Evolutionary conservation across 2,113 vertebrate species (phyloP).

Genomic region (Lepisosteus osseus): DNA sequence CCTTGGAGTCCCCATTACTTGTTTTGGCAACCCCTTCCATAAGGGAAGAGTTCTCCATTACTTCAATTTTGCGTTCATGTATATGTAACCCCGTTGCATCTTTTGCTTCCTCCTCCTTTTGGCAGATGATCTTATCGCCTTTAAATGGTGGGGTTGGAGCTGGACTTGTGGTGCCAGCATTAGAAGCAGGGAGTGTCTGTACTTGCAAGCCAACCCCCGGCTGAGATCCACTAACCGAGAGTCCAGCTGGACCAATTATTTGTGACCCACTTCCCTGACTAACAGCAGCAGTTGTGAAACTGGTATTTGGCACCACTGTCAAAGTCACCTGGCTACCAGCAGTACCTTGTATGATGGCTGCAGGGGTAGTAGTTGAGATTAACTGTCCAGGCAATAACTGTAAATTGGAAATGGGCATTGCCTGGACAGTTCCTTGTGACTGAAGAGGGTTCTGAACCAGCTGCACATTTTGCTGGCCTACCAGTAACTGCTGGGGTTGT

Average conservation of each 20-base stretch:
- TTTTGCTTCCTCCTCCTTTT: conserved; percentile 99
- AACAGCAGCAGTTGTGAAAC: conserved; percentile 85
- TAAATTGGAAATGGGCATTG: conserved; percentile 87
- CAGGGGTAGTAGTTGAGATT: conserved; percentile 82
- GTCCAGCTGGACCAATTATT: conserved; percentile 72
- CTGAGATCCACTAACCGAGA: conserved; percentile 70
- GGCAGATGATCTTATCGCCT: conserved; percentile 99
- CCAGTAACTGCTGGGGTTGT: conserved; percentile 80
- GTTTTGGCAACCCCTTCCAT: conserved; percentile 78
- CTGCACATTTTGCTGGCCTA: conserved; percentile 87
- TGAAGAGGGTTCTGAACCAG: conserved; percentile 85
- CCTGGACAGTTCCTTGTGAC: conserved; percentile 79
- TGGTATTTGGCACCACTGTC: conserved; percentile 97
- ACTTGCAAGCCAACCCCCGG: conserved; percentile 79
- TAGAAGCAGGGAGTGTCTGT: conserved; percentile 71
- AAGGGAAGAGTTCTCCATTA: conserved; percentile 96
- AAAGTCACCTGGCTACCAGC: conserved; percentile 93
- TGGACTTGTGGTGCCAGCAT: conserved; percentile 72
- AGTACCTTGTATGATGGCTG: conserved; percentile 89
- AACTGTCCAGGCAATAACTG: conserved; percentile 88
- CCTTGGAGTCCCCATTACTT: conserved; percentile 88
- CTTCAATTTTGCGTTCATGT: conserved; percentile 96
- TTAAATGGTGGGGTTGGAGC: conserved; percentile 79
- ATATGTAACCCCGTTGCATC: conserved; percentile 95
- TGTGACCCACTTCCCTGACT: conserved; percentile 83